phyloP scores from a whole-genome alignment of 1,140 invertebrate species.

The Leptinotarsa defecta region DNA sequence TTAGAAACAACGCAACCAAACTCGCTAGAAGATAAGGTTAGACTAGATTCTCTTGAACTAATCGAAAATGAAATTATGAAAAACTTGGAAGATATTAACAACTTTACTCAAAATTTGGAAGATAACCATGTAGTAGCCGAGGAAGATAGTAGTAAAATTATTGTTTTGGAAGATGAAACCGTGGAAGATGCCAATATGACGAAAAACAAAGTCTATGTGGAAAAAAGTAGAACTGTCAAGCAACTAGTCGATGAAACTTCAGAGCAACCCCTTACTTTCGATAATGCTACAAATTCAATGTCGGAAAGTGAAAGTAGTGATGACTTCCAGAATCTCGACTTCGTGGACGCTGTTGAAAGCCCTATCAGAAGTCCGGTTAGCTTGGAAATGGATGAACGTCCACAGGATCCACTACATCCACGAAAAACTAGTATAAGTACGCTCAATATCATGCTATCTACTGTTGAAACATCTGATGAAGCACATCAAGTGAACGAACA shows the following conservation, averaged over 20 bases:
- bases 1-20: constrained; percentile 34
- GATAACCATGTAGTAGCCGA: neutral
- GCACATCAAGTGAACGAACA: too few relatives aligned
- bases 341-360: constrained; percentile 56
- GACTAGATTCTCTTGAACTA: constrained; percentile 26
- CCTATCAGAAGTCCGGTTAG: constrained; percentile 29
- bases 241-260: constrained; percentile 44
- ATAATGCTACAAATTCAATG: constrained; percentile 20
- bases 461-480: constrained; percentile 8
- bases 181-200: constrained; percentile 17
- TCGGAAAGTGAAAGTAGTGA: constrained; percentile 39
- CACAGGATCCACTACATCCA: neutral
- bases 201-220: constrained; percentile 47
- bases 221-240: constrained; percentile 55
- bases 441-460: constrained; percentile 19
- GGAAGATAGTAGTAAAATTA: neutral
- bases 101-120: constrained; percentile 36
- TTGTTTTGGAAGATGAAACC: neutral
- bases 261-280: constrained; percentile 30
- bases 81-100: constrained; percentile 46
- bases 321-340: constrained; percentile 41
- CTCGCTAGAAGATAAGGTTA: constrained; percentile 17
- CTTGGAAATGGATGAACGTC: neutral
- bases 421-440: constrained; percentile 32
- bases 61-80: constrained; percentile 44